A percentile compares a stretch with the other conserved stretches of the same genome.
Evolutionary conservation across 2,113 vertebrate genomes (phyloP).

Genomic region (Engystomops pustulosus): DNA sequence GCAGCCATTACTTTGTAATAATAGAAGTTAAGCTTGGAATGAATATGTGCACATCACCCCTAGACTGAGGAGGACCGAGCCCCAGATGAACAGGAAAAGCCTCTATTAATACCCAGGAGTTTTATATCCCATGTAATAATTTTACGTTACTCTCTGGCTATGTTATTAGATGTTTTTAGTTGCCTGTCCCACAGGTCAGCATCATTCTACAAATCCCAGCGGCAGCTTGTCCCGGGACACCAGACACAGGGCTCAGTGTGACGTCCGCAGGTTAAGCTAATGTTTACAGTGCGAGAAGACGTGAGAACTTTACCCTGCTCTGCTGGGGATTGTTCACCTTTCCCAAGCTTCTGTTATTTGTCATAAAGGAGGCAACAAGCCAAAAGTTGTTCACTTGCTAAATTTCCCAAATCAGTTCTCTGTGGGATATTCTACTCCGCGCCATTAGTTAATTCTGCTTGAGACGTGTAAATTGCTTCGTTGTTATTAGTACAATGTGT

Average conservation of each 20-base stretch:
- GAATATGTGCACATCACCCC: too few species aligned
- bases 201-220: slow-evolving; percentile 2
- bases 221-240: slow-evolving; percentile 16
- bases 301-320: slow-evolving; percentile 35
- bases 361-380: not conserved
- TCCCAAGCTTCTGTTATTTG: not conserved
- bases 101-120: too few species aligned
- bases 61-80: too few species aligned
- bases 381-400: not conserved
- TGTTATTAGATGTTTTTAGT: too few species aligned
- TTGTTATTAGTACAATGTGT: not conserved
- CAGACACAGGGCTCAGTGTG: not conserved
- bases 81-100: too few species aligned
- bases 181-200: too few species aligned
- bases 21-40: too few species aligned
- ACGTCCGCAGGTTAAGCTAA: not conserved
- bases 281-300: slow-evolving; percentile 19
- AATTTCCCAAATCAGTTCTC: slow-evolving; percentile 10
- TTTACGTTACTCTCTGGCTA: too few species aligned
- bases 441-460: not conserved
- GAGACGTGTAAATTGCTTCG: not conserved
- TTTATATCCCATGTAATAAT: too few species aligned
- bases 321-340: not conserved
- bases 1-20: too few species aligned
- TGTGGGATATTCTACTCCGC: not conserved